These are phyloP conservation scores for Polyommatus icarus DNA, from an alignment of 2,888 invertebrate genomes.

Conservation along the genomic window DNA sequence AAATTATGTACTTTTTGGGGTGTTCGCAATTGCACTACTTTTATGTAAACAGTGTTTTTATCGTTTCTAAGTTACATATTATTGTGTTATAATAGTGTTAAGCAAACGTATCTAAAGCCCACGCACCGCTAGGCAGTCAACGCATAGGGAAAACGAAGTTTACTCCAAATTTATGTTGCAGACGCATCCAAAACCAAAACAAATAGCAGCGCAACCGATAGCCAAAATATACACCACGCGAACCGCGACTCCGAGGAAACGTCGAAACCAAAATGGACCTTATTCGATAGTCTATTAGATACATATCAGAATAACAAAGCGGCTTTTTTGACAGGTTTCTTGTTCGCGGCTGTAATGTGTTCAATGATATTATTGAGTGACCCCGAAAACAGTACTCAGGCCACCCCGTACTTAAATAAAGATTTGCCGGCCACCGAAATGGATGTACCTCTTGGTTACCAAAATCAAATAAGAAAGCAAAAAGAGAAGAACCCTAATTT, in stretches of 20 bases:
- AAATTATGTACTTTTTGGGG: background rate
- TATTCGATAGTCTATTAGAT: conserved; percentile 60
- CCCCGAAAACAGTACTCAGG: conserved; percentile 45
- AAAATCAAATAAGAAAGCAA: conserved; percentile 50
- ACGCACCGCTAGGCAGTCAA: background rate
- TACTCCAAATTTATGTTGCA: conserved; percentile 53
- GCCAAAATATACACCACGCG: conserved; percentile 58
- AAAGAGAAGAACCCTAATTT: conserved; percentile 59
- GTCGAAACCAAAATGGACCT: conserved; percentile 54
- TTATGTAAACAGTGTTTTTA: too few relatives aligned
- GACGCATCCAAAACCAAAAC: conserved; percentile 57
- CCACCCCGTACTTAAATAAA: conserved; percentile 45
- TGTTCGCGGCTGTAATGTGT: conserved; percentile 46
- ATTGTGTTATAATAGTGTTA: too few relatives aligned
- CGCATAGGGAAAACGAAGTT: background rate
- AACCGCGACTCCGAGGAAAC: conserved; percentile 61
- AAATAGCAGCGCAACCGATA: conserved; percentile 50
- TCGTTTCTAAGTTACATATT: too few relatives aligned
- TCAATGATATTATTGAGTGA: conserved; percentile 44
- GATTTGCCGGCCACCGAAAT: conserved; percentile 43
- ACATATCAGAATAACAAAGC: conserved; percentile 53
- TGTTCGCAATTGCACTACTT: background rate
- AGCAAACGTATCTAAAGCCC: background rate
- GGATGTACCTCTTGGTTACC: conserved; percentile 60
- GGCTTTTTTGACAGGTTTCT: conserved; percentile 58